phyloP scores from a whole-genome alignment of 2,888 invertebrate species.

The Hydrotaea cyrtoneurina region DNA sequence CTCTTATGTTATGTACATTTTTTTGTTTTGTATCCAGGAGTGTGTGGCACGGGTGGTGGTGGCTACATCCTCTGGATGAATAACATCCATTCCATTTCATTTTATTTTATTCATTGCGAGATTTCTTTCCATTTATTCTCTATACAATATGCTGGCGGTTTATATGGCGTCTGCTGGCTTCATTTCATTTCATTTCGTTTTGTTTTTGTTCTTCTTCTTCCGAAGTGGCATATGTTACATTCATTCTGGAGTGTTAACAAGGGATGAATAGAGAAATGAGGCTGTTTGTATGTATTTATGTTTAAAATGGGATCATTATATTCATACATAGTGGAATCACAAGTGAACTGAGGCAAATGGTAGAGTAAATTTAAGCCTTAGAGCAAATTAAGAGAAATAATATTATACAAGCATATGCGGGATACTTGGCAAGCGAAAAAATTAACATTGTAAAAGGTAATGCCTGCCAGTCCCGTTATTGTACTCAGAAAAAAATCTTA shows the following conservation, averaged over 20 bases:
- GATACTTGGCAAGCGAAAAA: too few relatives aligned
- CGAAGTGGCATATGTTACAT: slow-evolving; percentile 11
- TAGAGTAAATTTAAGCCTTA: background rate
- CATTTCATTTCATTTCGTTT: background rate
- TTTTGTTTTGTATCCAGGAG: background rate
- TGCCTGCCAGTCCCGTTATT: too few relatives aligned
- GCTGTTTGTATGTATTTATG: background rate
- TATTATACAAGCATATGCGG: too few relatives aligned
- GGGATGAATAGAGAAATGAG: background rate
- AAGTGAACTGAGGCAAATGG: background rate
- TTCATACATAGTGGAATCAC: background rate
- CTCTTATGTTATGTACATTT: background rate
- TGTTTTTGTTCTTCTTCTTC: background rate
- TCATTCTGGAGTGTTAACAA: background rate
- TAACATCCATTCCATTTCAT: slow-evolving; percentile 11
- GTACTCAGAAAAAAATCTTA: too few relatives aligned
- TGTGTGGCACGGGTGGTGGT: background rate
- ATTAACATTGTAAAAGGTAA: too few relatives aligned
- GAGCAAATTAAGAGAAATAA: background rate
- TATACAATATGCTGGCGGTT: background rate
- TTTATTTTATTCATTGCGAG: background rate
- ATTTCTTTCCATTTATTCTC: slow-evolving; percentile 7
- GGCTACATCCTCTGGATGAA: background rate
- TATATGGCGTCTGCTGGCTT: background rate
- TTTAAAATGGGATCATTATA: slow-evolving; percentile 7